Percentiles rank a stretch among this genome's conserved stretches.
These are phyloP conservation scores for Pristionchus japonicus DNA, from an alignment of 2,888 invertebrate genomes.

Conservation along the genomic window DNA sequence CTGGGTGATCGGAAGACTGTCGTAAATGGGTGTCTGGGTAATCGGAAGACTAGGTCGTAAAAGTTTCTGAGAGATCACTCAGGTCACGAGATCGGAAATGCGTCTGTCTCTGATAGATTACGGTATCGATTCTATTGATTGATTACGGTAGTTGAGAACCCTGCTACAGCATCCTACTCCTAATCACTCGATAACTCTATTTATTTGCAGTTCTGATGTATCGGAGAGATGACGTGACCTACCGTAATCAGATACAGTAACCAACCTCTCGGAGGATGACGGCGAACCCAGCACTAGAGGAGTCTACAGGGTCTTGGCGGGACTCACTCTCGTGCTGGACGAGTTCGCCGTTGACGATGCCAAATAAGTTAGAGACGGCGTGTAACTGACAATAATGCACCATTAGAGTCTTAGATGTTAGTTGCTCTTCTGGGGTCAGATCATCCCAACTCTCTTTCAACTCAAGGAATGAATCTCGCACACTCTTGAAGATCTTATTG, in stretches of 20 bases:
- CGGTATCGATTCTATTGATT: too few species aligned
- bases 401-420: not conserved
- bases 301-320: not conserved
- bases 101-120: too few species aligned
- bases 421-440: not conserved
- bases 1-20: too few species aligned
- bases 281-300: not conserved
- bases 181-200: too few species aligned
- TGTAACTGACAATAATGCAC: conserved; percentile 2
- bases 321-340: not conserved
- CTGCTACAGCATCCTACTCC: too few species aligned
- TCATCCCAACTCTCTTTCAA: not conserved
- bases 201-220: too few species aligned
- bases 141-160: too few species aligned
- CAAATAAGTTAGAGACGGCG: not conserved
- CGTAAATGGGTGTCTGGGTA: too few species aligned
- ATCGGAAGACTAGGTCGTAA: too few species aligned
- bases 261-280: not conserved
- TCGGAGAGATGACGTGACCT: too few species aligned
- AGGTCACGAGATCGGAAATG: too few species aligned
- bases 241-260: not conserved
- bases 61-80: too few species aligned
- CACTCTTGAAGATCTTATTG: not conserved
- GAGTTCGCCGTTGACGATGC: not conserved
- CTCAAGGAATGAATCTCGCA: not conserved